Evolutionary conservation across 2,888 invertebrate species (phyloP).

Genomic region (Drosophila mulleri): DNA sequence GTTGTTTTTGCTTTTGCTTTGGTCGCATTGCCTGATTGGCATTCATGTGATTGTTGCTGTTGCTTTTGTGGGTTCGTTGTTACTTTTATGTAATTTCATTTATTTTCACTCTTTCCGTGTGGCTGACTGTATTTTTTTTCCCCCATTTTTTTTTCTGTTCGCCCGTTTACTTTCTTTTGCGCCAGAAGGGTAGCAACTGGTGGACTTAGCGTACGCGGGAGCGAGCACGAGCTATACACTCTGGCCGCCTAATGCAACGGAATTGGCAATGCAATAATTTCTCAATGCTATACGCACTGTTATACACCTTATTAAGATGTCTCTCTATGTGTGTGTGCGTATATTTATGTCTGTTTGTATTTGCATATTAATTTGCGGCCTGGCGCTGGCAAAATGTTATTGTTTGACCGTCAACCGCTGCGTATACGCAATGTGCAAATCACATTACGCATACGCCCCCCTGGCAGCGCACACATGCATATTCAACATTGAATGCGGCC

Average conservation of each 20-base stretch:
- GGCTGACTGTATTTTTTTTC: slow-evolving; percentile 15
- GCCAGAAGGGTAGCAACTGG: slow-evolving; percentile 29
- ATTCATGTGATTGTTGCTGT: slow-evolving; percentile 63
- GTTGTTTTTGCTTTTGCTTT: slow-evolving; percentile 9
- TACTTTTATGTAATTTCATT: slow-evolving; percentile 81
- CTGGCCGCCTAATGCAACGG: slow-evolving; percentile 22
- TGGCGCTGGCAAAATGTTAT: slow-evolving; percentile 42
- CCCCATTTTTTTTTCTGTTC: slow-evolving; percentile 2
- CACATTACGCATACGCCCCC: slow-evolving; percentile 54
- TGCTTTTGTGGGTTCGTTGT: slow-evolving; percentile 74
- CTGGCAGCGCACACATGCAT: slow-evolving; percentile 25
- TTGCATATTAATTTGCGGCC: slow-evolving; percentile 31
- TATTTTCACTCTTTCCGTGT: slow-evolving; percentile 62
- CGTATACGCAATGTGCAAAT: slow-evolving; percentile 57
- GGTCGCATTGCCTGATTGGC: slow-evolving; percentile 56
- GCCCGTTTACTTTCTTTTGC: slow-evolving; percentile 72
- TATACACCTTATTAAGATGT: slow-evolving; percentile 3
- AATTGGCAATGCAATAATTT: slow-evolving; percentile 53
- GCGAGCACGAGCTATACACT: not conserved
- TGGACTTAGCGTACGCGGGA: not conserved
- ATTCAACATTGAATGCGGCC: slow-evolving; percentile 56
- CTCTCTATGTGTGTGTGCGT: not conserved
- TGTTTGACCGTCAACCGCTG: slow-evolving; percentile 55
- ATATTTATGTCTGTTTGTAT: slow-evolving; percentile 10
- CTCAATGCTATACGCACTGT: slow-evolving; percentile 41